These are phyloP conservation scores for Brachyhypopomus occidentalis DNA, from an alignment of 2,113 vertebrate genomes.

Conservation along the genomic window DNA sequence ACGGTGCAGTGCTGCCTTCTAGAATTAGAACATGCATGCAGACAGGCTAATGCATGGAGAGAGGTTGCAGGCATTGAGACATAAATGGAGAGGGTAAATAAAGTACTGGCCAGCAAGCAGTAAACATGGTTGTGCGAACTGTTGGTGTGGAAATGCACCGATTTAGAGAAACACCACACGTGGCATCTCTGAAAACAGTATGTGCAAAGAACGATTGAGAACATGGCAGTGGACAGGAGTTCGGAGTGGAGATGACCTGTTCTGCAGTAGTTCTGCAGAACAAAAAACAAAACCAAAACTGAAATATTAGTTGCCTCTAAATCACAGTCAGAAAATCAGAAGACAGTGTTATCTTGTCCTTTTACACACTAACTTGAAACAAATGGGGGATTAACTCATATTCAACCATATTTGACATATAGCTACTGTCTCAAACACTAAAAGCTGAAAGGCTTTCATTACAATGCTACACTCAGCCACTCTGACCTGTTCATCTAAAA, in stretches of 20 bases:
- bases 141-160: background rate
- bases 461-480: conserved; percentile 29
- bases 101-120: background rate
- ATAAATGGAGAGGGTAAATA: conserved; percentile 1
- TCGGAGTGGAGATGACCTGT: too few relatives aligned
- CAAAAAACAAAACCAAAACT: too few relatives aligned
- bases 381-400: too few relatives aligned
- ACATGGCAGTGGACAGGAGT: background rate
- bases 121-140: background rate
- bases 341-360: too few relatives aligned
- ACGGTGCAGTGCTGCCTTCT: background rate
- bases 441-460: conserved; percentile 21
- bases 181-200: background rate
- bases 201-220: background rate
- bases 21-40: background rate
- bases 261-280: too few relatives aligned
- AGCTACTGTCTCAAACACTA: background rate
- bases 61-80: background rate
- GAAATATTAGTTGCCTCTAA: too few relatives aligned
- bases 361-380: too few relatives aligned
- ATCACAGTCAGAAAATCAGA: too few relatives aligned
- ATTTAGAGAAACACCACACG: background rate
- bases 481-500: conserved; percentile 45
- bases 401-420: background rate
- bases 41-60: background rate